Conservation (phyloP, 2,888 invertebrate genomes). For the Vanessa cardui region DNA sequence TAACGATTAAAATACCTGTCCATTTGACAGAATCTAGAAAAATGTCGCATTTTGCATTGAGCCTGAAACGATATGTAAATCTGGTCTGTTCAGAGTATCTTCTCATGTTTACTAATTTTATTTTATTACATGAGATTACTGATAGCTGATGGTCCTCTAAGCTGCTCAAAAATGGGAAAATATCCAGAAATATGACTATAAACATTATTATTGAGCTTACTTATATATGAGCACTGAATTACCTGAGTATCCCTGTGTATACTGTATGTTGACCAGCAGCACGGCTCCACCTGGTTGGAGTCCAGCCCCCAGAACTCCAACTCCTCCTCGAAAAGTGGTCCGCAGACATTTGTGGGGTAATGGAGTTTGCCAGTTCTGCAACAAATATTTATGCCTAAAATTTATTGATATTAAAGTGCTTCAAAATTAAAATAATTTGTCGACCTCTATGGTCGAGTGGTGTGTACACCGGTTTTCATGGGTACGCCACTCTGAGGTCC, state of each 20-base stretch:
- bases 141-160: no score
- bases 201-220: not conserved
- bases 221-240: not conserved
- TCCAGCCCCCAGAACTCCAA: slow-evolving; percentile 98
- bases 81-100: no score
- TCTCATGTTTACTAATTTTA: no score
- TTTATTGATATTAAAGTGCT: no score
- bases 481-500: no score
- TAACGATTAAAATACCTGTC: slow-evolving; percentile 14
- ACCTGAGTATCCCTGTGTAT: slow-evolving; percentile 93
- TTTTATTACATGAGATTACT: no score
- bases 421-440: no score
- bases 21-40: slow-evolving; percentile 13
- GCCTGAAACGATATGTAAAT: not conserved
- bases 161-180: no score
- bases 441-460: no score
- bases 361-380: slow-evolving; percentile 95
- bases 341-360: slow-evolving; percentile 98
- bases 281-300: slow-evolving; percentile 98
- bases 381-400: slow-evolving; percentile 33
- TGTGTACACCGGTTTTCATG: no score
- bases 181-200: not conserved
- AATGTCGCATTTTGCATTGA: slow-evolving; percentile 15
- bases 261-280: slow-evolving; percentile 99
- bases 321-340: slow-evolving; percentile 97